Evolutionary conservation across 2,113 vertebrate species (phyloP).

Genomic region (Hypanus sabinus): DNA sequence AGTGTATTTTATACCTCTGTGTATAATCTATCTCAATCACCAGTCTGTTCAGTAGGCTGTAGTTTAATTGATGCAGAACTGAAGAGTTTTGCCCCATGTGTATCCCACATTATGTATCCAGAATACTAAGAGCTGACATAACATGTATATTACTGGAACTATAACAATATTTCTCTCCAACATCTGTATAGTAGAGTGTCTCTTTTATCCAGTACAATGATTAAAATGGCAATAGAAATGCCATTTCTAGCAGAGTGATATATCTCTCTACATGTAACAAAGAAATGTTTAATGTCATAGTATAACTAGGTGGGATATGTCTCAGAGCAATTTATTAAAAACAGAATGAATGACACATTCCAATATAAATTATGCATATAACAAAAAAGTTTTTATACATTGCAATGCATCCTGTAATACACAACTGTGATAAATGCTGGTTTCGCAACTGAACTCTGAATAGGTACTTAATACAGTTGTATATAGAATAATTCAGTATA

Average conservation of each 20-base stretch:
- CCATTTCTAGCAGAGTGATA: not conserved
- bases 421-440: not conserved
- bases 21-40: not conserved
- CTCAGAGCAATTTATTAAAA: not conserved
- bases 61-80: no score
- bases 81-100: no score
- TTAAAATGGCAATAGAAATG: not conserved
- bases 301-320: not conserved
- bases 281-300: no score
- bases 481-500: not conserved
- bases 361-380: not conserved
- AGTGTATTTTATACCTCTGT: not conserved
- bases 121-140: not conserved
- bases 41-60: no score
- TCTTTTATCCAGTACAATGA: not conserved
- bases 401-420: not conserved
- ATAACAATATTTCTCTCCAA: not conserved
- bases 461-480: not conserved
- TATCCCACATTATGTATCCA: no score
- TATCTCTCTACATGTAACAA: no score
- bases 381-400: no score
- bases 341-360: not conserved
- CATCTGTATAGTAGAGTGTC: not conserved
- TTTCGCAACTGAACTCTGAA: not conserved
- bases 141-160: no score